These are phyloP conservation scores for Oligia strigilis DNA, from an alignment of 2,888 invertebrate genomes.

Conservation along the genomic window DNA sequence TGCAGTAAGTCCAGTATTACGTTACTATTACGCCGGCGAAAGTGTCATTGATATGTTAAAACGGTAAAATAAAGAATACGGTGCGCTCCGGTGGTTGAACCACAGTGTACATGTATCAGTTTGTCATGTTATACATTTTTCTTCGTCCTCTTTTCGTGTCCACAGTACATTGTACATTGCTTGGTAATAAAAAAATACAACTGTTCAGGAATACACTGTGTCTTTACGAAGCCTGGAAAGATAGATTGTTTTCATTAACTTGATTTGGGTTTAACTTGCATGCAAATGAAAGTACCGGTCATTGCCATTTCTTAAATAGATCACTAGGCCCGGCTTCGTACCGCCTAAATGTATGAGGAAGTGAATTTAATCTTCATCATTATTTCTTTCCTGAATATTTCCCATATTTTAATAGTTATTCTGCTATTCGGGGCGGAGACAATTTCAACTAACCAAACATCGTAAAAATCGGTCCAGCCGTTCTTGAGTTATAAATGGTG, in stretches of 20 bases:
- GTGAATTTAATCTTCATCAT: too few relatives aligned
- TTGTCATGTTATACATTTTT: background rate
- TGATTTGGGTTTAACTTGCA: slow-evolving; percentile 4
- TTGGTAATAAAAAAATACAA: background rate
- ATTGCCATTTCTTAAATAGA: background rate
- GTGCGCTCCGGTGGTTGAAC: slow-evolving; percentile 46
- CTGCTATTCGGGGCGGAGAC: too few relatives aligned
- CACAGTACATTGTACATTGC: background rate
- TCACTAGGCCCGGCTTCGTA: too few relatives aligned
- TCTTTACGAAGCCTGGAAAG: slow-evolving; percentile 3
- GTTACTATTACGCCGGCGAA: slow-evolving; percentile 80
- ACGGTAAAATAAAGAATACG: slow-evolving; percentile 71
- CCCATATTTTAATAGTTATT: too few relatives aligned
- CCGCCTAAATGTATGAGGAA: too few relatives aligned
- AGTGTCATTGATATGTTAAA: slow-evolving; percentile 88
- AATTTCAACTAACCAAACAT: too few relatives aligned
- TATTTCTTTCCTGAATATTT: too few relatives aligned
- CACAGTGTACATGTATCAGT: slow-evolving; percentile 39
- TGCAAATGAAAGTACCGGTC: background rate
- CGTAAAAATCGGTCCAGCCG: too few relatives aligned
- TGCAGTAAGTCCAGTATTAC: slow-evolving; percentile 60
- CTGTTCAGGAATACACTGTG: background rate
- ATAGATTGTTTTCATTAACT: slow-evolving; percentile 5
- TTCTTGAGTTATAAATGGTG: too few relatives aligned
- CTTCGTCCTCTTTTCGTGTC: background rate